These are phyloP conservation scores for Dastarcus helophoroides DNA, from an alignment of 2,888 invertebrate genomes.

Conservation along the genomic window DNA sequence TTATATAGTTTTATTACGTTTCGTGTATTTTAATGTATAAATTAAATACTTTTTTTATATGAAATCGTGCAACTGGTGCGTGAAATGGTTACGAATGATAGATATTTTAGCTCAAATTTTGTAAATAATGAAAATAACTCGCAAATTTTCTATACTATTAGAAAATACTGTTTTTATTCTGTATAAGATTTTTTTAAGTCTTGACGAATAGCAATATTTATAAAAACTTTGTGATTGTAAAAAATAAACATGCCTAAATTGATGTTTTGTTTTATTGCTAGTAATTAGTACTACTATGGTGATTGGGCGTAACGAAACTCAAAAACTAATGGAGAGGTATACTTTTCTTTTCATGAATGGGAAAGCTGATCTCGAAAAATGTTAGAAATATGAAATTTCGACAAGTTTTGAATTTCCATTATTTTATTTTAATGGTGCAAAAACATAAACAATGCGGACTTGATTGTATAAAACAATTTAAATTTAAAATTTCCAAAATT, in stretches of 20 bases:
- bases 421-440: too few species aligned
- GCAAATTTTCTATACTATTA: conserved; percentile 35
- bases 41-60: conserved; percentile 4
- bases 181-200: conserved; percentile 37
- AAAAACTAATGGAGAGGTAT: too few species aligned
- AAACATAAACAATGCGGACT: too few species aligned
- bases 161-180: conserved; percentile 36
- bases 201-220: conserved; percentile 39
- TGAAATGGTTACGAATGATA: conserved; percentile 8
- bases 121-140: conserved; percentile 35
- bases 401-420: too few species aligned
- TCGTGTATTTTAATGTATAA: conserved; percentile 8
- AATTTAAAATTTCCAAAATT: too few species aligned
- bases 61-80: conserved; percentile 7
- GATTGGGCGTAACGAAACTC: too few species aligned
- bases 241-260: conserved; percentile 26
- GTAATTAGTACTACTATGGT: too few species aligned
- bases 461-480: too few species aligned
- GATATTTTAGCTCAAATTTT: conserved; percentile 33
- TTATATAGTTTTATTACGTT: background rate
- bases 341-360: too few species aligned
- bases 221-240: conserved; percentile 39
- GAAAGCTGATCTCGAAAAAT: too few species aligned
- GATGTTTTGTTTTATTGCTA: conserved; percentile 5
- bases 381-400: too few species aligned